Percentiles rank a stretch among this genome's conserved stretches.
Evolutionary conservation across 92 coral and sea anemone species (phyloP).

Genomic region (Epizoanthus fatuus): DNA sequence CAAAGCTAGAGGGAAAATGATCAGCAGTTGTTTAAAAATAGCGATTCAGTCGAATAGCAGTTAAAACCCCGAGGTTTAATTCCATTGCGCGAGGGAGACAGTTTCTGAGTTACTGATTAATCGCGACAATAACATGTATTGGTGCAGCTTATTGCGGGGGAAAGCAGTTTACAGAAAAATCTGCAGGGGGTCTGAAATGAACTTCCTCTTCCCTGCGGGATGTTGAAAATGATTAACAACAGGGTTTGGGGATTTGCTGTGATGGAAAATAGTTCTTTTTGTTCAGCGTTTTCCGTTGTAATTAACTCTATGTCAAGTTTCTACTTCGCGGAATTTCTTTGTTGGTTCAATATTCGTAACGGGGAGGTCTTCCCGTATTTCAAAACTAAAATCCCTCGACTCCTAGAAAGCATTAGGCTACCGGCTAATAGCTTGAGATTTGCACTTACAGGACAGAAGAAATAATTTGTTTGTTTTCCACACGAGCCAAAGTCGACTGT

Average conservation of each 20-base stretch:
- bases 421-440: background rate
- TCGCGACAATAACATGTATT: slow-evolving; percentile 26
- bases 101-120: slow-evolving; percentile 4
- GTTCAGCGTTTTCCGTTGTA: slow-evolving; percentile 33
- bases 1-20: background rate
- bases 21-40: background rate
- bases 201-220: slow-evolving; percentile 39
- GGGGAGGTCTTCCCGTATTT: too few relatives aligned
- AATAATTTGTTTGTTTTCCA: slow-evolving; percentile 4
- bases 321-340: background rate
- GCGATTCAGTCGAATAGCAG: background rate
- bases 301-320: slow-evolving; percentile 25
- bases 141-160: slow-evolving; percentile 30
- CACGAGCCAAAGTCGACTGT: slow-evolving; percentile 34
- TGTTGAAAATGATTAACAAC: slow-evolving; percentile 24
- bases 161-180: slow-evolving; percentile 19
- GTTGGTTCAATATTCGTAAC: background rate
- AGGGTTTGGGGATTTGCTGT: slow-evolving; percentile 17
- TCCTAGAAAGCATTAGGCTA: background rate
- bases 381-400: background rate
- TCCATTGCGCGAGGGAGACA: slow-evolving; percentile 8
- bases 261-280: slow-evolving; percentile 25
- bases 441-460: background rate
- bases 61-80: background rate
- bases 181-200: slow-evolving; percentile 28